phyloP scores from a whole-genome alignment of 2,888 invertebrate species.

The Pollenia labialis region DNA sequence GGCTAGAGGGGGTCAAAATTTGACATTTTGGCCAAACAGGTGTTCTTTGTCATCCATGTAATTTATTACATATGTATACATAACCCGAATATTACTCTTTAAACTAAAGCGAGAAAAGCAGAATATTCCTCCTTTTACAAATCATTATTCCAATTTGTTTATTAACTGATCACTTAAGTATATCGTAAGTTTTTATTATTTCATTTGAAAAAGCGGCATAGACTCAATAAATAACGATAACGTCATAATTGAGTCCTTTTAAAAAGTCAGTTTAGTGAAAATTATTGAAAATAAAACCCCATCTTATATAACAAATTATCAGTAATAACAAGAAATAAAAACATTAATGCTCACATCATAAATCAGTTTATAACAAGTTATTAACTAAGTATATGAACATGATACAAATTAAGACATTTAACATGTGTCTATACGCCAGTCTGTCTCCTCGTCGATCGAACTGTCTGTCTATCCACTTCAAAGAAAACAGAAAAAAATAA shows the following conservation, averaged over 20 bases:
- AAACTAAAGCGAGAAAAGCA: too few species aligned
- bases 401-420: conserved; percentile 71
- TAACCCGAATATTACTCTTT: too few species aligned
- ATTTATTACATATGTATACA: too few species aligned
- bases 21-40: too few species aligned
- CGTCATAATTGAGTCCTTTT: conserved; percentile 11
- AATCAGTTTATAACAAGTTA: conserved; percentile 69
- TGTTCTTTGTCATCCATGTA: too few species aligned
- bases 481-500: not conserved
- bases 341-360: conserved; percentile 69
- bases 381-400: conserved; percentile 55
- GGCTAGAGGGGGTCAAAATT: too few species aligned
- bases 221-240: not conserved
- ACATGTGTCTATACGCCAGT: conserved; percentile 44
- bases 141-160: not conserved
- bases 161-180: not conserved
- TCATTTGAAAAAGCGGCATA: too few species aligned
- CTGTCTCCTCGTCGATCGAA: conserved; percentile 27
- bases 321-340: conserved; percentile 62
- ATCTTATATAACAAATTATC: conserved; percentile 67
- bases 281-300: not conserved
- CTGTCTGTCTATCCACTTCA: conserved; percentile 23
- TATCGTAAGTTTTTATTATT: not conserved
- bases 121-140: too few species aligned
- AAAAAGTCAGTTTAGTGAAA: conserved; percentile 9